phyloP scores from a whole-genome alignment of 2,113 vertebrate genomes.

The Aspiorhynchus laticeps region DNA sequence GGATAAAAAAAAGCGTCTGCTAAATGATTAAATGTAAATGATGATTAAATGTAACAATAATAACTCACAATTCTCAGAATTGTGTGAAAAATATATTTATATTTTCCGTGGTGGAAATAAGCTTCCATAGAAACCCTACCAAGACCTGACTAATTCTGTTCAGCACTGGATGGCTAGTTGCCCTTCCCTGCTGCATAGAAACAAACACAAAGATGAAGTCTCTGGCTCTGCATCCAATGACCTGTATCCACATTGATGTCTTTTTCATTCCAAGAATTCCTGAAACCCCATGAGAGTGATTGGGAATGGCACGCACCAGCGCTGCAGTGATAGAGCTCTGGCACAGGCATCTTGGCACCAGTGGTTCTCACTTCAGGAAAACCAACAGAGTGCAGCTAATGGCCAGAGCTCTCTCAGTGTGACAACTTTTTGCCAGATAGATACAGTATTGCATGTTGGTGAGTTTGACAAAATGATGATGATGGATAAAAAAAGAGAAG shows the following conservation, averaged over 20 bases:
- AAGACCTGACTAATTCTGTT: neutral
- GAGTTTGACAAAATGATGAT: neutral
- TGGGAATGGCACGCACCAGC: neutral
- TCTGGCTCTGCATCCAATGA: neutral
- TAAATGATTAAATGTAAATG: too few relatives aligned
- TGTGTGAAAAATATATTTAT: neutral
- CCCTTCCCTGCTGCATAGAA: neutral
- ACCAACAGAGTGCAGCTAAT: conserved; percentile 46
- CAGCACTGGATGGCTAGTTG: neutral
- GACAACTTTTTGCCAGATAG: neutral
- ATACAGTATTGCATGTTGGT: neutral
- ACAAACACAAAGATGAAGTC: conserved; percentile 17
- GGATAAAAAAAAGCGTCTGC: too few relatives aligned
- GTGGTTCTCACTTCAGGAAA: conserved; percentile 49
- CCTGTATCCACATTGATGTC: neutral
- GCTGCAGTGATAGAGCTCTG: neutral
- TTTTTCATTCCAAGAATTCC: conserved; percentile 17
- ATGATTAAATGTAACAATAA: neutral
- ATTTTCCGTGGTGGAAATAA: neutral
- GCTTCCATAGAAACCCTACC: neutral
- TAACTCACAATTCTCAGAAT: neutral
- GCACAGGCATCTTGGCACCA: conserved; percentile 27
- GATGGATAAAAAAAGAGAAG: neutral
- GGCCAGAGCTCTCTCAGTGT: neutral
- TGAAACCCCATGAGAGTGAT: neutral